Base-by-base conservation (phyloP, 2,797 vertebrate species). In the Phrynocephalus forsythii region DNA sequence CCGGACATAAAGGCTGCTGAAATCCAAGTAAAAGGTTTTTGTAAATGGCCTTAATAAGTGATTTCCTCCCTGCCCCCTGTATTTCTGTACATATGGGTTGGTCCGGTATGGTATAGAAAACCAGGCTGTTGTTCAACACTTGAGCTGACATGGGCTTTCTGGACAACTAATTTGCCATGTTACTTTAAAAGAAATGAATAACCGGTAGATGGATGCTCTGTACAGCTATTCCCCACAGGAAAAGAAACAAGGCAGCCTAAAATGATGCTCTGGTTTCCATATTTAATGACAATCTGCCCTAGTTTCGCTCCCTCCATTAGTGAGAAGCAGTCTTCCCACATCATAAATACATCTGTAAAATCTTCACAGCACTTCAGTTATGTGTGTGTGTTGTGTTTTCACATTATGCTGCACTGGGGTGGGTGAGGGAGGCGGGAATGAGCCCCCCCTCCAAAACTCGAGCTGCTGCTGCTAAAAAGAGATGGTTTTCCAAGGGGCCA, bases 221-320 rank as follows among this genome's bases (percentile, higher is more conserved):
- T 68, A n/a, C 20, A 76, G 44, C 80, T 82, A 50, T 33, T 69
- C 72, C 5, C 44, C 22, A 73, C 1, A 63, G 50, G 33, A 63
- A 52, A 24, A 82, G 63, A 50, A 82, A 28, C 68, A 48, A 76
- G 10, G 5, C 28, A 38, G 63, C 10, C 30, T 33, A 83, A 85
- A 50, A 20, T 63, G 48, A 30, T 10, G 7, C 18, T 63, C 72
- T 76, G 56, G 20, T 76, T 66, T 84, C 56, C 60, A 48, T 84
- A 77, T 66, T 84, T 83, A 83, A 83, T 68, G 67, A 72, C 15
- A 33, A 68, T 60, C n/a, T 72, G 77, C 44, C 72, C 81, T 71
- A 60, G 63, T 78, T 83, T 60, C 48, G n/a, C 60, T 38, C 60
- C 60, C 28, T 7, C 52, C 72, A 33, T 26, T 68, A 22, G 18